These are phyloP conservation scores for Sapajus apella DNA, from an alignment of 2,113 vertebrate genomes.

Conservation along the genomic window DNA sequence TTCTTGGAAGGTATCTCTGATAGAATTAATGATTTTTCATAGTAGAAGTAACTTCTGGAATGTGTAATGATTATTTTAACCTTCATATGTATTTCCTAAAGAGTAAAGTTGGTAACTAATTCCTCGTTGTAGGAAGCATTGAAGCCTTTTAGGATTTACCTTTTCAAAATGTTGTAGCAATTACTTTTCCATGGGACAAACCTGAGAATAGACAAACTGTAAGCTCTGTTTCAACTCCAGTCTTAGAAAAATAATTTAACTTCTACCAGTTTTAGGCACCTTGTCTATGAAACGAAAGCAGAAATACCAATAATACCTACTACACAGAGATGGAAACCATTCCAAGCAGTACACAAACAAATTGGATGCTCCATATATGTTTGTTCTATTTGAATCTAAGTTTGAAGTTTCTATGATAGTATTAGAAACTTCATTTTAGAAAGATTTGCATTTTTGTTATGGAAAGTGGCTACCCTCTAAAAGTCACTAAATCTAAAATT, in stretches of 20 bases:
- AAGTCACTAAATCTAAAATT: slow-evolving; percentile 38
- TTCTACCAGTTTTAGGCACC: background rate
- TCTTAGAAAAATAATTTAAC: background rate
- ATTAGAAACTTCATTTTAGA: slow-evolving; percentile 18
- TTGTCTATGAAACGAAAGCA: background rate
- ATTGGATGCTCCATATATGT: background rate
- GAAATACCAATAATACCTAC: too few relatives aligned
- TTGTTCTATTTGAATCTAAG: background rate
- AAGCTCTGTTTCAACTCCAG: background rate
- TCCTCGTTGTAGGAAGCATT: background rate
- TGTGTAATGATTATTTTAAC: background rate
- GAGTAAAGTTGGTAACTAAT: background rate
- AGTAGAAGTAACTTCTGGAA: background rate
- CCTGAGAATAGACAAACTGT: background rate
- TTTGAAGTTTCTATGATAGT: background rate
- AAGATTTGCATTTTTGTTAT: slow-evolving; percentile 25
- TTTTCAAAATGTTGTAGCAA: background rate
- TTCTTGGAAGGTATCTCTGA: background rate
- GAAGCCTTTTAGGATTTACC: background rate
- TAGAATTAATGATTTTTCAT: background rate
- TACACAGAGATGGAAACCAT: background rate
- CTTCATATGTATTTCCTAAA: background rate
- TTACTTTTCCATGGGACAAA: background rate
- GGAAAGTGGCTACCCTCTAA: background rate
- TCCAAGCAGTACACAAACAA: background rate